Percentiles rank a stretch among this genome's conserved stretches.
phyloP scores from a whole-genome alignment of 2,888 invertebrate genomes.

The Helobdella robusta region DNA sequence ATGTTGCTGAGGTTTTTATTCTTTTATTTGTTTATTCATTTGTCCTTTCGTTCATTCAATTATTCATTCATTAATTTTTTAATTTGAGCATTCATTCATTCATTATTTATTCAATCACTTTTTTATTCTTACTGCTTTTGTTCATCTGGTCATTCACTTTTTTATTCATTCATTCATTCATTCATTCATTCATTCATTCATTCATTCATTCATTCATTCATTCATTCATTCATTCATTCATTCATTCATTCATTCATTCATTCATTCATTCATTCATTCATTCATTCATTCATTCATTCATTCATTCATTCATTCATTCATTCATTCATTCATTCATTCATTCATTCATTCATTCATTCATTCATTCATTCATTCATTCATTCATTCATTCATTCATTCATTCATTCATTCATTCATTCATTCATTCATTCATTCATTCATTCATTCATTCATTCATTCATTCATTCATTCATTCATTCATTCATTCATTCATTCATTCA shows the following conservation, averaged over 20 bases:
- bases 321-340: conserved; percentile 1
- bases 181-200: conserved; percentile 1
- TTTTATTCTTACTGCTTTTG: no score
- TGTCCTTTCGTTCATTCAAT: no score
- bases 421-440: not conserved
- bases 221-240: conserved; percentile 1
- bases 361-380: conserved; percentile 1
- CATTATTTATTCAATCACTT: not conserved
- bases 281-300: conserved; percentile 1
- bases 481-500: no score
- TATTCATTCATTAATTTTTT: not conserved
- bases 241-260: conserved; percentile 1
- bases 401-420: conserved; percentile 1
- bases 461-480: no score
- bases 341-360: conserved; percentile 1
- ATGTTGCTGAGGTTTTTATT: no score
- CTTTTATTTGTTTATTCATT: no score
- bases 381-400: conserved; percentile 1
- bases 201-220: conserved; percentile 1
- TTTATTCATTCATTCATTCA: not conserved
- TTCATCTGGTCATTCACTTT: not conserved
- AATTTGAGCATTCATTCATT: not conserved
- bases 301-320: conserved; percentile 1
- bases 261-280: conserved; percentile 1
- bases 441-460: not conserved